These are phyloP conservation scores for Columba guinea DNA, from an alignment of 2,797 vertebrate species.

Conservation along the genomic window DNA sequence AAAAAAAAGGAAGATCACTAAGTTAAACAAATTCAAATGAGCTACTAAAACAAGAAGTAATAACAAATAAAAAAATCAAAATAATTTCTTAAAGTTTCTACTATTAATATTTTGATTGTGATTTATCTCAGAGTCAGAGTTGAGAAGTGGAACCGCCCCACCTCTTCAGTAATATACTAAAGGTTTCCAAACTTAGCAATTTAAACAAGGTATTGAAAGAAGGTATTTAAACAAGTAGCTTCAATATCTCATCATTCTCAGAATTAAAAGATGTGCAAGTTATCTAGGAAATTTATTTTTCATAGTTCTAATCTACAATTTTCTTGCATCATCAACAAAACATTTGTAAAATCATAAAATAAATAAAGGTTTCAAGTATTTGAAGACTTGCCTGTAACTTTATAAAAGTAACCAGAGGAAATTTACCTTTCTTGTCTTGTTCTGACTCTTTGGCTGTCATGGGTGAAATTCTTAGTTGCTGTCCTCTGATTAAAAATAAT, in stretches of 20 bases:
- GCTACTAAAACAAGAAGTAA: background rate
- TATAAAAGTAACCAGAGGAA: constrained; percentile 13
- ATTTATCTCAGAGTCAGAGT: background rate
- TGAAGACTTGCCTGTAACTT: background rate
- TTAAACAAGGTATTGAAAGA: background rate
- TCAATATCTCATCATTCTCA: background rate
- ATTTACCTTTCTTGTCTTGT: constrained; percentile 39
- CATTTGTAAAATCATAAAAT: background rate
- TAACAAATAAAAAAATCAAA: background rate
- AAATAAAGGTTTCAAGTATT: background rate
- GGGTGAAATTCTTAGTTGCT: constrained; percentile 25
- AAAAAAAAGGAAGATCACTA: background rate
- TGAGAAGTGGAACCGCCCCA: background rate
- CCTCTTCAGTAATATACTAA: background rate
- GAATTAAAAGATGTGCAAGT: background rate
- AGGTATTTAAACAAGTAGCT: background rate
- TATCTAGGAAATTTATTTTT: background rate
- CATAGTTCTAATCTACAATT: background rate
- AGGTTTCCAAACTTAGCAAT: background rate
- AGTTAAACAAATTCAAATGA: background rate
- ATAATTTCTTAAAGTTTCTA: background rate
- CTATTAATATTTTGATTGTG: background rate
- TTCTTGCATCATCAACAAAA: background rate
- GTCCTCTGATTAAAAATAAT: constrained; percentile 5
- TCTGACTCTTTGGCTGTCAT: constrained; percentile 24